Base-by-base conservation (phyloP, 1,140 invertebrate species). In the Sitophilus oryzae region DNA sequence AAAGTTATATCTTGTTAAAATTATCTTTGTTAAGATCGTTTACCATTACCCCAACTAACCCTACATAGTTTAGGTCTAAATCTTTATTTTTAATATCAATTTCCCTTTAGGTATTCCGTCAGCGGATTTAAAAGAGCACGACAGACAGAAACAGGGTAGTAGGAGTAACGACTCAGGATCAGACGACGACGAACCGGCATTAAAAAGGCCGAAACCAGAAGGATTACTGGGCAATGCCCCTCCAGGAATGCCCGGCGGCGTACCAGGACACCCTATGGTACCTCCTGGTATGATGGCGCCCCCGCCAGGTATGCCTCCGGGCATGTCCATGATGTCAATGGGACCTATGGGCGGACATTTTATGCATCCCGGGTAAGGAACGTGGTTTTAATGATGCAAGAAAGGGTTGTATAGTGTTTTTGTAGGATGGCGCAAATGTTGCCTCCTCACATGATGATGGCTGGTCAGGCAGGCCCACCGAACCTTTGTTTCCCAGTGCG, bases 51-150 rank as follows among this genome's bases (percentile, higher is more conserved):
- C n/a, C n/a, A n/a, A n/a, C n/a, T n/a, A n/a, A n/a, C n/a, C n/a
- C n/a, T n/a, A n/a, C n/a, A n/a, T n/a, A n/a, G n/a, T n/a, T n/a
- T n/a, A n/a, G n/a, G n/a, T n/a, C n/a, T n/a, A n/a, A n/a, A n/a
- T n/a, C n/a, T n/a, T n/a, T n/a, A n/a, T n/a, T n/a, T n/a, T n/a
- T n/a, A n/a, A n/a, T n/a, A n/a, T n/a, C n/a, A n/a, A n/a, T 38
- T 37, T 19, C 45, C 15, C 58, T 57, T n/a, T 25, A 71, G 69
- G 70, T 59, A 98, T 99, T 67, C 96, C 97, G 18, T 84, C 91
- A 58, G 90, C 91, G 67, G 95, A 98, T 80, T 71, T 95, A 35
- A 88, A 89, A 70, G 91, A 95, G 71, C 95, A 98, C 76, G 93
- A 97, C 76, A 83, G 84, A 66, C 85, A 91, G 69, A 88, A 89